Evolutionary conservation across 2,888 invertebrate species (phyloP), one percentile per base, ranked within the genome.

Genomic region (Xylocampa areola): DNA sequence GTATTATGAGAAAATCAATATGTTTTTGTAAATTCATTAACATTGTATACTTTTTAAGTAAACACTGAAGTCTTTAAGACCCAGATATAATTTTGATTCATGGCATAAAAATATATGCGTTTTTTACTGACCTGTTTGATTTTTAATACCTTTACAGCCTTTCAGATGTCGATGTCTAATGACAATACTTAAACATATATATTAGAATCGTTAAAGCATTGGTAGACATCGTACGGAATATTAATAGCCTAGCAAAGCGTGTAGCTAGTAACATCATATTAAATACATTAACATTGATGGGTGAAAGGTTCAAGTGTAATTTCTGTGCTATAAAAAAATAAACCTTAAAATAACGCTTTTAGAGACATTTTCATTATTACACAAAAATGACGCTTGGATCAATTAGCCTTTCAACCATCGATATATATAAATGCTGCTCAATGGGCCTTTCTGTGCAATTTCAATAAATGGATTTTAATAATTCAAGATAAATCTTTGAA

Each of bases 51-150:
- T 61, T 69, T 68, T 68, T 72, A 67, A 68, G 67, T 68, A 67
- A 66, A 63, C 49, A 64, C 65, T 67, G 67, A 68, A 67, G 63
- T 68, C 69, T 68, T 63, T 52, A 50, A 67, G 69, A 72, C 68
- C 67, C 62, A 72, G 72, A 54, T 69, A 72, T 69, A 63, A 71
- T 69, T 68, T 67, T 72, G 68, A 72, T 67, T 67, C 69, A 69
- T 67, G 67, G 67, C 67, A 67, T 67, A 67, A 67, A 65, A 67
- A 67, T 67, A 67, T 67, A 69, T 67, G 67, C 67, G 67, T 68
- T 67, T 68, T 73, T 64, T 66, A 70, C 64, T 67, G 73, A 68
- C 37, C 49, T 73, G 65, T 62, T 67, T 73, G 58, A 66, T 53
- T 74, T 74, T 74, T 69, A 67, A 67, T 68, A 67, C 67, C 67